Evolutionary conservation across 2,113 vertebrate species (phyloP), one percentile per base, ranked within the genome.

Genomic region (Ceyx cyanopectus): DNA sequence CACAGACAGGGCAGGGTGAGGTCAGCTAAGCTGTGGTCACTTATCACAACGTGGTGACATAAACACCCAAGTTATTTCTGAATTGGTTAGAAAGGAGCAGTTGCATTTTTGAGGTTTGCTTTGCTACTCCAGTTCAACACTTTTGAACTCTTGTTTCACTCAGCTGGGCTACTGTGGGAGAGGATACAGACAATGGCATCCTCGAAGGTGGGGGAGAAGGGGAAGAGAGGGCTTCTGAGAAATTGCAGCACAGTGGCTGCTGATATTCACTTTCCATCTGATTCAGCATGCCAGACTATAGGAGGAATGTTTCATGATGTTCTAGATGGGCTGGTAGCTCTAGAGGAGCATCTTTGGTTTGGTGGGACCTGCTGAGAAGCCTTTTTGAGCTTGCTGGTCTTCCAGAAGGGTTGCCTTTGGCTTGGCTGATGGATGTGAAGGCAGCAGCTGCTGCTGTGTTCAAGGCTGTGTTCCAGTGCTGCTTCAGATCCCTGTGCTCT

Each of bases 131-230:
- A 65, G 53, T 89, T 90, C 67, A 90, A 20, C 54, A n/a, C 54
- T 89, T 93, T 57, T 65, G 74, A 93, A 91, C 81, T 90, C 77
- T 78, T 78, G 86, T 37, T 63, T 91, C 56, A 17, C 68, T 93
- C 67, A 73, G 61, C 40, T 87, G 81, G 51, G 34, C 73, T 76
- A n/a, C 46, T 0, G 2, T 48, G 30, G 32, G 54, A 70, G 58
- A 69, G 54, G 34, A 34, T 53, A 22, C 0, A 4, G 68, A 16
- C 43, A 43, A 20, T 0, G 3, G 27, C 0, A 2, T 54, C 41
- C 67, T 61, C 0, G 3, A 45, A 78, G 68, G 54, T 93, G 62
- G 63, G 63, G 63, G 34, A 0, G 10, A 65, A 29, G 20, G 29
- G 26, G 10, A 56, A 37, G 41, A 75, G 37, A 51, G 22, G 29